These are phyloP conservation scores for Onthophagus sagittarius DNA, from an alignment of 2,888 invertebrate species.

Conservation along the genomic window DNA sequence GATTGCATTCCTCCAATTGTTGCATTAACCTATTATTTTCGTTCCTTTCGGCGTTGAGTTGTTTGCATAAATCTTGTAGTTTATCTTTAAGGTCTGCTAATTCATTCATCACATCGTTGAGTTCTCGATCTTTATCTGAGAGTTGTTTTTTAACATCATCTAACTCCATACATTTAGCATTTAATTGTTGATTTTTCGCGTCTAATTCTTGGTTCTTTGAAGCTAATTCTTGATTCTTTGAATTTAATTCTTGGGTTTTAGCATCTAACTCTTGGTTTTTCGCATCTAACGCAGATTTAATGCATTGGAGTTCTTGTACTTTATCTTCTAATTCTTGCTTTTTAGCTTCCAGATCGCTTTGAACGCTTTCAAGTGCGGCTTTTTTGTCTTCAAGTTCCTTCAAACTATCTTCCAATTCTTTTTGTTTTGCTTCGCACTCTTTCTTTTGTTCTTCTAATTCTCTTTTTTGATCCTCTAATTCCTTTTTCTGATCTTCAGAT, in stretches of 20 bases:
- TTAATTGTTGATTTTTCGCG: background rate
- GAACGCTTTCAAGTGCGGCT: background rate
- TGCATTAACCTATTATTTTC: slow-evolving; percentile 9
- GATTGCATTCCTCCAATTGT: slow-evolving; percentile 11
- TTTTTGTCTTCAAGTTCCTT: background rate
- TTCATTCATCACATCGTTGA: slow-evolving; percentile 19
- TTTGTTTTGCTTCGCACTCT: background rate
- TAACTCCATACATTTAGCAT: slow-evolving; percentile 17
- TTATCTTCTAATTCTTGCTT: background rate
- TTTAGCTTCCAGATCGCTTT: background rate
- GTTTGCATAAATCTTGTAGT: slow-evolving; percentile 16
- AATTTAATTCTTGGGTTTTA: background rate
- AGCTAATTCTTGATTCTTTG: background rate
- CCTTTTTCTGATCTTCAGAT: slow-evolving; percentile 3
- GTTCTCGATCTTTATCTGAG: slow-evolving; percentile 1
- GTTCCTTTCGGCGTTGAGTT: slow-evolving; percentile 8
- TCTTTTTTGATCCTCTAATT: slow-evolving; percentile 11
- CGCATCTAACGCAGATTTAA: background rate
- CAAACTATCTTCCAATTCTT: background rate
- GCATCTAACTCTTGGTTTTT: slow-evolving; percentile 1
- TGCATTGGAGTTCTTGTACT: background rate
- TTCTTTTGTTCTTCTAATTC: background rate
- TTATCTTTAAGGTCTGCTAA: slow-evolving; percentile 7
- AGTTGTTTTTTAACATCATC: slow-evolving; percentile 20
- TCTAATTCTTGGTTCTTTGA: background rate